Evolutionary conservation across 2,888 invertebrate species (phyloP).

Genomic region (Chamaedrilus cognettii): DNA sequence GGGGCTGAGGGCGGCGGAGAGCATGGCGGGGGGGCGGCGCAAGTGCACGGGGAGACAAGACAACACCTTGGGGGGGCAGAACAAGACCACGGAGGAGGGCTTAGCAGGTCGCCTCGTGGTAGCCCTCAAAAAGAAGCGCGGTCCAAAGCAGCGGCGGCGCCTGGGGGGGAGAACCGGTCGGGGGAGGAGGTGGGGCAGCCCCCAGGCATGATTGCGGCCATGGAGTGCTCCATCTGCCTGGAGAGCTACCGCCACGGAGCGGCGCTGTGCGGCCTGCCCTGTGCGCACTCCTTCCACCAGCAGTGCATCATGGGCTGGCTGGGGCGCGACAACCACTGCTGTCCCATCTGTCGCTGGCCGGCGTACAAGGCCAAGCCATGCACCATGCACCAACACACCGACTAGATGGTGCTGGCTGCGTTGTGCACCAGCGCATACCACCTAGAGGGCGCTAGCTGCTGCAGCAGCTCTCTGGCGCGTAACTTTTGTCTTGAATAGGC

Average conservation of each 20-base stretch:
- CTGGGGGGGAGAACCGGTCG: background rate
- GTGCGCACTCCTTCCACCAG: conserved; percentile 64
- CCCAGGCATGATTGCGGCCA: conserved; percentile 53
- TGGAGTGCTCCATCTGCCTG: conserved; percentile 64
- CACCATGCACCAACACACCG: conserved; percentile 34
- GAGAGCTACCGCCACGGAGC: conserved; percentile 58
- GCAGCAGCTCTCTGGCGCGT: too few species aligned
- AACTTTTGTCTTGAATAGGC: too few species aligned
- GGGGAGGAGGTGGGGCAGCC: conserved; percentile 38
- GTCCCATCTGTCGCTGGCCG: conserved; percentile 65
- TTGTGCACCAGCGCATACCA: too few species aligned
- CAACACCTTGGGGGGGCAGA: conserved; percentile 16
- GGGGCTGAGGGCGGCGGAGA: background rate
- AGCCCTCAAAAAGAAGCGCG: background rate
- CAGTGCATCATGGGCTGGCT: conserved; percentile 64
- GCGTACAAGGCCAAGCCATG: conserved; percentile 57
- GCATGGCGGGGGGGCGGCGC: background rate
- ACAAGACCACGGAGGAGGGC: background rate
- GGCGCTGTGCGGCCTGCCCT: conserved; percentile 62
- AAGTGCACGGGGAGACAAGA: too few species aligned
- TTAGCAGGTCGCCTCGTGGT: background rate
- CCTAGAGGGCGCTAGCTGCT: too few species aligned
- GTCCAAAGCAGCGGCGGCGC: background rate
- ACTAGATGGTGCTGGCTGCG: too few species aligned
- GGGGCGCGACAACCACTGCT: conserved; percentile 62